Evolutionary conservation across 2,113 vertebrate genomes (phyloP).

Genomic region (Chaetops frenatus): DNA sequence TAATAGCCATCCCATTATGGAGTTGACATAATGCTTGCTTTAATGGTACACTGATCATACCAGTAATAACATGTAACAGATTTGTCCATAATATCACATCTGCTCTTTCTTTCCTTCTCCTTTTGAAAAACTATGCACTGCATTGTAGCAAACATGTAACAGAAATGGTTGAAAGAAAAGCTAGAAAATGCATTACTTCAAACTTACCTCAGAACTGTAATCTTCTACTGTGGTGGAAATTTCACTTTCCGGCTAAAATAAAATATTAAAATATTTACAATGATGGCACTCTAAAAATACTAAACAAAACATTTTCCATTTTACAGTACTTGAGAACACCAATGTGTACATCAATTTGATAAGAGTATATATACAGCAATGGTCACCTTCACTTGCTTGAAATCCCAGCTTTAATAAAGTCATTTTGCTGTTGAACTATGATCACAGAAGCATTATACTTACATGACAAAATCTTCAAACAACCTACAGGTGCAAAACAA

Average conservation of each 20-base stretch:
- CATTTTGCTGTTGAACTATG: not conserved
- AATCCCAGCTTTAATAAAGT: not conserved
- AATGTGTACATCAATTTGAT: not conserved
- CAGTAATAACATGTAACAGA: not conserved
- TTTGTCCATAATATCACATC: not conserved
- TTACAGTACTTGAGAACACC: not conserved
- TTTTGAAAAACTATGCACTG: not conserved
- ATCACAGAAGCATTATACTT: not conserved
- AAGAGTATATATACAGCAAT: not conserved
- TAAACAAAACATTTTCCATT: not conserved
- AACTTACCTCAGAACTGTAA: constrained; percentile 93
- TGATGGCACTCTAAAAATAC: not conserved
- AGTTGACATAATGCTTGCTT: not conserved
- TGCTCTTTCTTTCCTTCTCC: not conserved
- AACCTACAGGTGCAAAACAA: not conserved
- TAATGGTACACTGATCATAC: not conserved
- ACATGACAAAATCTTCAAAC: not conserved
- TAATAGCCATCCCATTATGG: not conserved
- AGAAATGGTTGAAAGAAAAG: not conserved
- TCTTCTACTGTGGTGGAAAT: constrained; percentile 91
- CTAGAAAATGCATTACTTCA: not conserved
- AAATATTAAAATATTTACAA: constrained; percentile 52
- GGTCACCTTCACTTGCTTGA: not conserved
- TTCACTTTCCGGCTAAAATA: constrained; percentile 89
- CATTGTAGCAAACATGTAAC: not conserved